Base-by-base conservation (phyloP, 2,888 invertebrate genomes). In the Metellina segmentata region DNA sequence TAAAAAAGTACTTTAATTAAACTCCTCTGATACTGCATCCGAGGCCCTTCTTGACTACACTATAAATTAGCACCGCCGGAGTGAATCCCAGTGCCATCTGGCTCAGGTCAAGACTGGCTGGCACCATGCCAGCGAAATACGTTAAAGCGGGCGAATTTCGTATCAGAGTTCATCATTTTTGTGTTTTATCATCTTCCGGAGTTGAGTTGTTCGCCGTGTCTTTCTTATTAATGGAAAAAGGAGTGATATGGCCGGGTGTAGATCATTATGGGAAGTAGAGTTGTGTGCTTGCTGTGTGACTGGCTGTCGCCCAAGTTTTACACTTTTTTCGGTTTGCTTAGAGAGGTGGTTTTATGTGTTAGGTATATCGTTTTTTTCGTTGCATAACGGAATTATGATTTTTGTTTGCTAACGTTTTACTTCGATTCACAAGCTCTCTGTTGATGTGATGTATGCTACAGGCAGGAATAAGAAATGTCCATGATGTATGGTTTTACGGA, bases 1-100 rank as follows among this genome's bases (percentile, higher is more conserved):
- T 78, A 70, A 78, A 86, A 78, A 85, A 79, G 53, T 53, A 85
- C 88, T 81, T 88, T 88, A 88, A 88, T 88, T 88, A 88, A 88
- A 88, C 81, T 53, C 71, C 48, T 69, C 52, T 51, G 70, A 53
- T 49, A 87, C 85, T 85, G 11, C 72, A 72, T 79, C 79, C 71
- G 49, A 51, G 34, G 48, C 7, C n/a, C 71, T 71, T 81, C 81
- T 74, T 69, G 88, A 81, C 72, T 88, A 71, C 53, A 16, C 61
- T 78, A 82, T 82, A 82, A 82, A 77, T 83, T 77, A 89, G 89
- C 77, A 77, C 81, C 48, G 52, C 48, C 9, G 34, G 19, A 61
- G 53, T 13, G 49, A 81, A 69, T 71, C 16, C 69, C 19, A 70
- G 19, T 19, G 79, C 71, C 89, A 90, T 85, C 83, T 90, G 89